Conservation (phyloP, 2,888 invertebrate genomes). For the Himalopsyche kuldschensis region DNA sequence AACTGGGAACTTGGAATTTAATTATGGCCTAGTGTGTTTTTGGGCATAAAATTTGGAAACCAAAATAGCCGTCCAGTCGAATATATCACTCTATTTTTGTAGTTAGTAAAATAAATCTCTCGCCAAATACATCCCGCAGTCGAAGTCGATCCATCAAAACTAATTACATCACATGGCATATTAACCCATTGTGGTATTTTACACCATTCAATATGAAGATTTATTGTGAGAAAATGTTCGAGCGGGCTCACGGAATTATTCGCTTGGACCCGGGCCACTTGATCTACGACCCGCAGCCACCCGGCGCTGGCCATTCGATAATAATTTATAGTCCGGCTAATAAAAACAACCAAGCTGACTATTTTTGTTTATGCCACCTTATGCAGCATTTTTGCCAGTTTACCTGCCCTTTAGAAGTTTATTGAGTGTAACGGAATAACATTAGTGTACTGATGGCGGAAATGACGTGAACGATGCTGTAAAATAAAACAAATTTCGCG, state of each 20-base stretch:
- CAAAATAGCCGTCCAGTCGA: too few species aligned
- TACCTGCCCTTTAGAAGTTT: neutral
- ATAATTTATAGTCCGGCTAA: constrained; percentile 23
- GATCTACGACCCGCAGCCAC: neutral
- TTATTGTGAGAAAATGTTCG: neutral
- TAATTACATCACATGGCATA: neutral
- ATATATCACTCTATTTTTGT: too few species aligned
- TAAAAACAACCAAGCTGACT: constrained; percentile 13
- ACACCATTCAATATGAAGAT: neutral
- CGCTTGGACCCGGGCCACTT: neutral
- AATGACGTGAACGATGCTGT: too few species aligned
- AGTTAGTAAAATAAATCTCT: too few species aligned
- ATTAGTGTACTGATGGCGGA: too few species aligned
- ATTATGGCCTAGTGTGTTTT: too few species aligned
- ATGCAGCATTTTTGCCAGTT: neutral
- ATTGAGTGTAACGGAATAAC: neutral
- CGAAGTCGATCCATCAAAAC: neutral
- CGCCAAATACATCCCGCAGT: too few species aligned
- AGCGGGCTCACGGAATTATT: neutral
- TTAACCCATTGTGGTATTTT: neutral
- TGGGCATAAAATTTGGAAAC: too few species aligned
- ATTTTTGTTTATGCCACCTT: constrained; percentile 20
- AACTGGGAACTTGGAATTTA: too few species aligned
- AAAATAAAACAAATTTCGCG: too few species aligned
- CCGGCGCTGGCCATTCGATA: constrained; percentile 9